Base-by-base conservation (phyloP, 2,797 vertebrate species). In the Clarias fuscus region DNA sequence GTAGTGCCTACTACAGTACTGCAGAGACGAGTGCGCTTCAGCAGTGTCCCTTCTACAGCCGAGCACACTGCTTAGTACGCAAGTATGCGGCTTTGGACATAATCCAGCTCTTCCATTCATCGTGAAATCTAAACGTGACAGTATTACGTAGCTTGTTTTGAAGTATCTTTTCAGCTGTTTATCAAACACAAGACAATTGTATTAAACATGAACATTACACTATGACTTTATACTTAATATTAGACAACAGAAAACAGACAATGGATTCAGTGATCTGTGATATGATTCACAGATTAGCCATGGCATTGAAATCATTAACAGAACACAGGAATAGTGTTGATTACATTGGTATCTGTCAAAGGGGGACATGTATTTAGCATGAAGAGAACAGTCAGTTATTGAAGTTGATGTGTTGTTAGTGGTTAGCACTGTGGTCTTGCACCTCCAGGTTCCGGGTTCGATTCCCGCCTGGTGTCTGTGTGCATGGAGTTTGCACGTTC, bases 61-160 rank as follows among this genome's bases (percentile, higher is more conserved):
- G 0, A 33, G 84, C 43, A 68, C n/a, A 78, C 84, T 67, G 13
- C 24, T 33, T 58, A 85, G 84, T 77, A n/a, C 20, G 73, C 8
- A 58, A 85, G 84, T 77, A 85, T 78, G 83, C 83, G 72, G 71
- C 37, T 76, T 65, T 65, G 64, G 27, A 68, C 48, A 17, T 20
- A 82, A 68, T 53, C 80, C 80, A 82, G n/a, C 10, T 30, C n/a
- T 56, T 82, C 70, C 80, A 82, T 82, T 82, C 80, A 82, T 68
- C 43, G 64, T 10, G 33, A 64, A 82, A 22, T 2, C 40, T 65
- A 81, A 65, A 65, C 37, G 15, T 65, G 62, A 48, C 77, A 56
- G 73, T 43, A 14, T 80, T 64, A 43, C 27, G 37, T 17, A 20
- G n/a, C 8, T 13, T 30, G 61, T 81, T 17, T 81, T 64, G 6